Conservation (phyloP, 2,797 vertebrate species). For the Tolypeutes matacus region DNA sequence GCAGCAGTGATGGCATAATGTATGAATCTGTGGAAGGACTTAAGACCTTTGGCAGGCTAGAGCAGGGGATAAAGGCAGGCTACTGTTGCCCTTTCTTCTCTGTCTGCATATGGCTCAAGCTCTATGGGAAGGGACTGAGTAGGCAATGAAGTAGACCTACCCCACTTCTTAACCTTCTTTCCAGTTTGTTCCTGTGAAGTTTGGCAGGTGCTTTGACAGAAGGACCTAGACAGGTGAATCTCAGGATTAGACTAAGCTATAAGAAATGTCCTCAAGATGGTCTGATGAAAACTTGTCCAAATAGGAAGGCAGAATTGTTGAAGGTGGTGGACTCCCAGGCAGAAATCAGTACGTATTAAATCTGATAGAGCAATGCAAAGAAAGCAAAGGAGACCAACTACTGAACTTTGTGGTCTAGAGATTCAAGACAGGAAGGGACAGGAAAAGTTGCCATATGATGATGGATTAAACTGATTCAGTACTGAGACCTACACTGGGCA, state of each 20-base stretch:
- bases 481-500: not conserved
- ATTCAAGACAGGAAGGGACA: not conserved
- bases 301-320: not conserved
- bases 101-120: not conserved
- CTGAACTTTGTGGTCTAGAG: not conserved
- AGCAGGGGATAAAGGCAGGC: not conserved
- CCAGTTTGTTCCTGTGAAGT: not conserved
- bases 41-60: not conserved
- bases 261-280: not conserved
- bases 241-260: not conserved
- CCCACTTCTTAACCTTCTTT: not conserved
- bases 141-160: not conserved
- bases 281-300: not conserved
- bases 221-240: too few species aligned
- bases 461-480: not conserved
- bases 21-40: not conserved
- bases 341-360: not conserved
- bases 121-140: not conserved
- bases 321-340: not conserved
- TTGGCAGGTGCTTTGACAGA: not conserved
- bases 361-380: not conserved
- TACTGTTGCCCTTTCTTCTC: not conserved
- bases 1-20: not conserved
- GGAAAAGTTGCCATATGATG: not conserved
- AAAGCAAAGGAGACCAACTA: slow-evolving; percentile 4